Percentiles rank a stretch among this genome's conserved stretches.
Evolutionary conservation across 2,113 vertebrate species (phyloP).

Genomic region (Pandion haliaetus): DNA sequence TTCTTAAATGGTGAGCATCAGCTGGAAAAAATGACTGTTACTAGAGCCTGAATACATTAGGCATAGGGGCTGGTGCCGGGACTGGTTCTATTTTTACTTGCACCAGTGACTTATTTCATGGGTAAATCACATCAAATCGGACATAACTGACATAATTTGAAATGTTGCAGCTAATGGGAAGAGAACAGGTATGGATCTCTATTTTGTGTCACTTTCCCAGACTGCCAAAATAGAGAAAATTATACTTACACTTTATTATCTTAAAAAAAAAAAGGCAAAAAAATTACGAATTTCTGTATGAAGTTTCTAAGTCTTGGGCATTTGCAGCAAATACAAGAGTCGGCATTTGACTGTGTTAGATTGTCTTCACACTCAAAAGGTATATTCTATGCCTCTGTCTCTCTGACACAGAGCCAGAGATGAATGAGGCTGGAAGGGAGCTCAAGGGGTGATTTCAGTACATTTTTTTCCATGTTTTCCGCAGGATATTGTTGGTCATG

Average conservation of each 20-base stretch:
- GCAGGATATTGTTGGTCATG: neutral
- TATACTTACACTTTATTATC: neutral
- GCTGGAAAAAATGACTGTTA: neutral
- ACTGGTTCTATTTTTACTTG: neutral
- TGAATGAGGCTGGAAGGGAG: neutral
- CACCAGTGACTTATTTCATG: neutral
- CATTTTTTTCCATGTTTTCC: neutral
- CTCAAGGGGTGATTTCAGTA: neutral
- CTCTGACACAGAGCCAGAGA: neutral
- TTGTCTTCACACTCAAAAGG: neutral
- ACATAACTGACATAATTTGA: neutral
- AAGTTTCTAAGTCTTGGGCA: neutral
- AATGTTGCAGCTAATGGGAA: neutral
- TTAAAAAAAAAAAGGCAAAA: neutral
- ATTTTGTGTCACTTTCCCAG: neutral
- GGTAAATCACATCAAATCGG: neutral
- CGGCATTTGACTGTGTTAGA: no score
- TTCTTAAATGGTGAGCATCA: neutral
- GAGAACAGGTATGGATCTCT: neutral
- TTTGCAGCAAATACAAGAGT: neutral
- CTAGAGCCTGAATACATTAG: neutral
- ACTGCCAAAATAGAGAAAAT: neutral
- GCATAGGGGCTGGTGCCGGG: neutral
- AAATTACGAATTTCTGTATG: fast-evolving
- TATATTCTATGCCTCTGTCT: neutral